phyloP scores from a whole-genome alignment of 2,113 vertebrate species.

The Thalassoma bifasciatum region DNA sequence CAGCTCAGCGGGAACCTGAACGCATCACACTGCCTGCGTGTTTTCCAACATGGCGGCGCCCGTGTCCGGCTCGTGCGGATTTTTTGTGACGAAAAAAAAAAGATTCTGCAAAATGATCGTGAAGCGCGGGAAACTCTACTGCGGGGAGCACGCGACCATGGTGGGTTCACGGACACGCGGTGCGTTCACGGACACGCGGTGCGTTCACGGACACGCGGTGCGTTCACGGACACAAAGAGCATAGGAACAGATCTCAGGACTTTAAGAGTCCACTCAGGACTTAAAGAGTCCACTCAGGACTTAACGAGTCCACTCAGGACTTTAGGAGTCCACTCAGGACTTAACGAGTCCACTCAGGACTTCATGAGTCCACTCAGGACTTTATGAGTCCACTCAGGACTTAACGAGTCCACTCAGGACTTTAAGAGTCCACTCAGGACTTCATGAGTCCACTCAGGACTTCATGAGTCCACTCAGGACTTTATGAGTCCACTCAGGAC shows the following conservation, averaged over 20 bases:
- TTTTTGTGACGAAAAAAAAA: slow-evolving; percentile 90
- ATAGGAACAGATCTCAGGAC: background rate
- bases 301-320: too few species aligned
- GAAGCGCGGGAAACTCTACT: slow-evolving; percentile 84
- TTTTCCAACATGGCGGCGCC: slow-evolving; percentile 73
- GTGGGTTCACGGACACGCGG: slow-evolving; percentile 61
- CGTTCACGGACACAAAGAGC: background rate
- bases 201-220: slow-evolving; percentile 20
- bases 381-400: too few species aligned
- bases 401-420: too few species aligned
- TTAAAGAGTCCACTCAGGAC: too few species aligned
- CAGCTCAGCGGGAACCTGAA: background rate
- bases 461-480: too few species aligned
- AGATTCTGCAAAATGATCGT: slow-evolving; percentile 93
- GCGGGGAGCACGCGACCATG: slow-evolving; percentile 89
- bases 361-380: too few species aligned
- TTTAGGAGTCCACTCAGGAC: too few species aligned
- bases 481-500: too few species aligned
- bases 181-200: background rate
- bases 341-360: too few species aligned
- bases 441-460: too few species aligned
- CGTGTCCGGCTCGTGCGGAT: slow-evolving; percentile 81
- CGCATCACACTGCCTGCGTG: background rate
- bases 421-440: too few species aligned
- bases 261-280: too few species aligned